Evolutionary conservation across 2,113 vertebrate genomes (phyloP), one percentile per base, ranked within the genome.

Genomic region (Leptosomus discolor): DNA sequence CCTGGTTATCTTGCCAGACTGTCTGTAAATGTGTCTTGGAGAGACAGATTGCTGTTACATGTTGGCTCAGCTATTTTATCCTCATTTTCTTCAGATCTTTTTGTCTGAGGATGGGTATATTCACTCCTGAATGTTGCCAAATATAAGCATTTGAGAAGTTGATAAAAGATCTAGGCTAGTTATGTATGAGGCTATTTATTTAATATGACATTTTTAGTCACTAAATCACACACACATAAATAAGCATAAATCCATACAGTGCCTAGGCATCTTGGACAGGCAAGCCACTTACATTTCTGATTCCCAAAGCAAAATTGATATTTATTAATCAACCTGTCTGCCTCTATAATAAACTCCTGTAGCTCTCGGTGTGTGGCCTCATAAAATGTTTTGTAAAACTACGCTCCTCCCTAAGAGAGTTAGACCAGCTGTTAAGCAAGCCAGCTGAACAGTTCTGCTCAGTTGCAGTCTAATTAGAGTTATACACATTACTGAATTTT

Each of bases 251-350:
- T 80, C 73, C 56, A 54, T 36, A 61, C 75, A 82, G 82, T 95
- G 70, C 54, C 18, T 54, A 75, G 78, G 65, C 36, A 43, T 87
- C 43, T 82, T 58, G 54, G 61, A 83, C 84, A 74, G 76, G 37
- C 26, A 50, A 75, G 22, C 11, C 61, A 75, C 79, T 94, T 92
- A 82, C 3, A 41, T 84, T 82, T 90, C 64, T 89, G 90, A 90
- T 94, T 95, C 56, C 61, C 67, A 88, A 67, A 91, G 74, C 53
- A 96, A 92, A 96, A 88, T 21, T 88, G 73, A 37, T 97, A 92
- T 85, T 85, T 97, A 91, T 97, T 95, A 94, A 90, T 93, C 92
- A 93, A 83, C 85, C 39, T 95, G 81, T 92, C 76, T 92, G 65
- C 21, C n/a, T 92, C 90, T 76, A 23, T 81, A 90, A 81, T 94